Base-by-base conservation (phyloP, 2,888 invertebrate genomes). In the Trachelus iudaicus region DNA sequence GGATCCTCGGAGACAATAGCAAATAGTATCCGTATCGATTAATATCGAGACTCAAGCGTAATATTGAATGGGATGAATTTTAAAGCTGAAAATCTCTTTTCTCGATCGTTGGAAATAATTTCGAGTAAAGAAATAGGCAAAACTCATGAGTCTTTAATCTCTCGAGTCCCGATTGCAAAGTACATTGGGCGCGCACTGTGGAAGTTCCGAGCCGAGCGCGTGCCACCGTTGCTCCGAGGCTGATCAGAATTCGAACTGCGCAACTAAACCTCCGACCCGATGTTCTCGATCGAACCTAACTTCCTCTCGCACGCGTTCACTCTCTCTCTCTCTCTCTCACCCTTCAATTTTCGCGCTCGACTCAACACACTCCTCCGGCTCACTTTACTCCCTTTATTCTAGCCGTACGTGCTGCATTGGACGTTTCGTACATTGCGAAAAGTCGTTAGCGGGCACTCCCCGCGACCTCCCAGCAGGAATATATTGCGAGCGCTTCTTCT, bases 271-370 rank as follows among this genome's bases (percentile, higher is more conserved):
- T 11, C 33, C 3, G 69, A 69, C 15, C n/a, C 69, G 69, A 69
- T 30, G 69, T 78, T 73, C 76, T 69, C 40, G 77, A 79, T 81
- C 69, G 69, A 73, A 73, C 37, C 77, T 15, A 31, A 34, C 73
- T 69, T 33, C 71, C 3, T 15, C 30, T 69, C 23, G 1, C 33
- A 12, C 34, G n/a, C 73, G 12, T 73, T 31, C 15, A 15, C 11
- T 15, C 30, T 69, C 34, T 35, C 34, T 73, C 11, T 15, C 40
- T 30, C 71, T 33, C 3, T 15, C 34, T 77, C 73, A 12, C 73
- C 73, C 78, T 73, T 73, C 77, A 69, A 69, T 77, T 30, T 77
- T 69, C 76, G 73, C 76, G 74, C 73, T 80, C 76, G 75, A 75
- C 78, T 82, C 40, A 40, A 40, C 40, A 15, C 40, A 40, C 40